phyloP scores from a whole-genome alignment of 2,113 vertebrate genomes.

The Furnarius figulus region DNA sequence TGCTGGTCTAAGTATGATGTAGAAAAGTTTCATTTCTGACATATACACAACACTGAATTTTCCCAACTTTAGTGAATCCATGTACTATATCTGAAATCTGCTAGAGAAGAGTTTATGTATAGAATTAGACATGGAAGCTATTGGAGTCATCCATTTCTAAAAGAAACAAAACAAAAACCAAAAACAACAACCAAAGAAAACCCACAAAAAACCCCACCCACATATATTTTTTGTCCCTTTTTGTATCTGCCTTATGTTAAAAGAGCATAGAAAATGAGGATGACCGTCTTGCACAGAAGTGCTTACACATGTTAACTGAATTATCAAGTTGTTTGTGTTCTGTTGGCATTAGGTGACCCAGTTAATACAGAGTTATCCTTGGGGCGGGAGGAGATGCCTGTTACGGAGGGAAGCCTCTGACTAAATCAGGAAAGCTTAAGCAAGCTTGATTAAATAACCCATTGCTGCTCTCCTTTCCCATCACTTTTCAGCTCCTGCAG shows the following conservation, averaged over 20 bases:
- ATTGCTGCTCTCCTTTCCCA: background rate
- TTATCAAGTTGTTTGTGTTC: background rate
- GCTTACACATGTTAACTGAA: background rate
- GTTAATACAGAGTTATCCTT: background rate
- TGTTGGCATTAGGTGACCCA: background rate
- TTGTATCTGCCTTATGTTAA: background rate
- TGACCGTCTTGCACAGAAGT: background rate
- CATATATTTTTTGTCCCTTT: background rate
- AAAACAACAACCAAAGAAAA: background rate
- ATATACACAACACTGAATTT: background rate
- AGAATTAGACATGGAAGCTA: background rate
- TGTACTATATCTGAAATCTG: background rate
- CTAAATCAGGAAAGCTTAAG: conserved; percentile 1
- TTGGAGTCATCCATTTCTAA: background rate
- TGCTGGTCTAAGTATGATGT: background rate
- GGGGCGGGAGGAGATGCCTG: background rate
- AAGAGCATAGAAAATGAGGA: background rate
- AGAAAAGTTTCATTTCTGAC: background rate
- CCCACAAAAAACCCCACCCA: accelerated
- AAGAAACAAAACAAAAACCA: background rate
- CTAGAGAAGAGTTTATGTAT: background rate
- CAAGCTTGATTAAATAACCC: background rate
- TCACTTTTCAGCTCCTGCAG: background rate
- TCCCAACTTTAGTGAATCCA: background rate
- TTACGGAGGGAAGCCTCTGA: background rate